Evolutionary conservation across 2,113 vertebrate species (phyloP).

Genomic region (Chaenogobius annularis): DNA sequence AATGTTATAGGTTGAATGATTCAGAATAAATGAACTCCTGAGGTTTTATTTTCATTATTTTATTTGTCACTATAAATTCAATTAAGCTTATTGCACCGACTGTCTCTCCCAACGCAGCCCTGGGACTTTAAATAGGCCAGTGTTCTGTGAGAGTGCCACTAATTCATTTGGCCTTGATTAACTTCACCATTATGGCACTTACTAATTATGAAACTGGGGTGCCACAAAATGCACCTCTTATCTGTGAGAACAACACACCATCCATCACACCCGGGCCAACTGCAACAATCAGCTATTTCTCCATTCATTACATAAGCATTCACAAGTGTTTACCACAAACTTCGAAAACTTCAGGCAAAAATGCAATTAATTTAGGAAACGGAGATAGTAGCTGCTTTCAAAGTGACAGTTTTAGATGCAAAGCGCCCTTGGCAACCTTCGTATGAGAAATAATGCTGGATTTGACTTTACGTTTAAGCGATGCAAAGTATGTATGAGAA

Average conservation of each 20-base stretch:
- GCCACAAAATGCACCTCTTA: background rate
- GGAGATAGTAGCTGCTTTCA: background rate
- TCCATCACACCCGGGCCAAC: background rate
- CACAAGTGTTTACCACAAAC: conserved; percentile 7
- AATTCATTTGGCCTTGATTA: conserved; percentile 12
- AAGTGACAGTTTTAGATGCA: background rate
- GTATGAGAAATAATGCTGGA: background rate
- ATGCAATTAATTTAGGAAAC: background rate
- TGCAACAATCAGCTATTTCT: conserved; percentile 4
- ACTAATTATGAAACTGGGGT: conserved; percentile 16
- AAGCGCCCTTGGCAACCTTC: background rate
- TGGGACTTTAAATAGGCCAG: background rate
- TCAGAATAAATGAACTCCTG: background rate
- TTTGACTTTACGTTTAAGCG: background rate
- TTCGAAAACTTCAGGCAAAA: background rate
- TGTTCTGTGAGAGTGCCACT: background rate
- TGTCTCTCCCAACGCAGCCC: background rate
- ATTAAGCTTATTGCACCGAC: background rate
- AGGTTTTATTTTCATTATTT: background rate
- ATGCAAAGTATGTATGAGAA: background rate
- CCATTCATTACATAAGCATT: background rate
- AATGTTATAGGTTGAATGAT: background rate
- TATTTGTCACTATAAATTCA: background rate
- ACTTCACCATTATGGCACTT: background rate
- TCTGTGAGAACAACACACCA: background rate